A percentile compares a stretch with the other conserved stretches of the same genome.
Evolutionary conservation across 2,113 vertebrate genomes (phyloP).

Genomic region (Rafetus swinhoei): DNA sequence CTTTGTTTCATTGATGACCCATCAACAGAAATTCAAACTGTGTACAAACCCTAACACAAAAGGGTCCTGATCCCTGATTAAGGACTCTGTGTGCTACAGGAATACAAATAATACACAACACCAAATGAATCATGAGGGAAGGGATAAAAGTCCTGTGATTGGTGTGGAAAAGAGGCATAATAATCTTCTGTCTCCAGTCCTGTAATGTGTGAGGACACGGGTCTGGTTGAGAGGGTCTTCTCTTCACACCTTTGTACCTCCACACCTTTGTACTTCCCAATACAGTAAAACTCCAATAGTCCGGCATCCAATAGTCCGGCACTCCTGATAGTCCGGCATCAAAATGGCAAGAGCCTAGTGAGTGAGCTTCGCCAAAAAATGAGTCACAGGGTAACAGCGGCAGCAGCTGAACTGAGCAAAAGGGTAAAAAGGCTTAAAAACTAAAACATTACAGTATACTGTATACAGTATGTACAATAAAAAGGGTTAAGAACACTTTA

Average conservation of each 20-base stretch:
- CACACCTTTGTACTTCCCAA: neutral
- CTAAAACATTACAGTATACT: too few relatives aligned
- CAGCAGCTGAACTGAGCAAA: too few relatives aligned
- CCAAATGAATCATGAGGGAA: neutral
- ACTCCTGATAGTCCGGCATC: too few relatives aligned
- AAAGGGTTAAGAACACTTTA: too few relatives aligned
- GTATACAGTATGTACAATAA: too few relatives aligned
- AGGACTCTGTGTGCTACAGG: neutral
- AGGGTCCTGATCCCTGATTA: neutral
- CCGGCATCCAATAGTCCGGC: too few relatives aligned
- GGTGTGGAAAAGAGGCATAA: neutral
- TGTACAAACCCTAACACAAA: neutral
- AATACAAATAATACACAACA: rapidly evolving
- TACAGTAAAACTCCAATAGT: too few relatives aligned
- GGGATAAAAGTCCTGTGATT: neutral
- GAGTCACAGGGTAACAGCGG: too few relatives aligned
- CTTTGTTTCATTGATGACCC: neutral
- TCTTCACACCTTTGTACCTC: neutral
- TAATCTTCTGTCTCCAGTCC: neutral
- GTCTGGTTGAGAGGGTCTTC: neutral
- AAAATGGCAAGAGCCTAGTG: too few relatives aligned
- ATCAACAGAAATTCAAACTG: neutral
- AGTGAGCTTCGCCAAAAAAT: too few relatives aligned
- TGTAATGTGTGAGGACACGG: neutral
- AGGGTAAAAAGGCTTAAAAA: too few relatives aligned